A percentile compares a stretch with the other conserved stretches of the same genome.
Conservation (phyloP, 2,888 invertebrate genomes). For the Epirrita christyi region DNA sequence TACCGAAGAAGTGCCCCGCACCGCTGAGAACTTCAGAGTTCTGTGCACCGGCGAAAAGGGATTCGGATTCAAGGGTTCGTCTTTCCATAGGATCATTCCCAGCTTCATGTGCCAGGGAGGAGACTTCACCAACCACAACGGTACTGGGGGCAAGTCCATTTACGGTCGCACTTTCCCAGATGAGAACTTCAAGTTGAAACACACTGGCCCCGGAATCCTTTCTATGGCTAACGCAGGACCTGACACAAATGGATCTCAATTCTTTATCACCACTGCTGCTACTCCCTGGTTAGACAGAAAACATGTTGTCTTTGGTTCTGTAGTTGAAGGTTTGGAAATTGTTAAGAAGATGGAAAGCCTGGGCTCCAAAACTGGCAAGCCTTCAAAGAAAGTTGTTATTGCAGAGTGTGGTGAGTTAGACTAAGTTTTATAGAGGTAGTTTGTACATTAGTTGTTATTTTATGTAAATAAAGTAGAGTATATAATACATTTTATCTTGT, state of each 20-base stretch:
- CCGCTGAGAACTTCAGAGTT: conserved; percentile 97
- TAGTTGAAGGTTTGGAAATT: conserved; percentile 96
- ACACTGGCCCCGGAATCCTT: conserved; percentile 94
- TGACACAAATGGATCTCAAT: conserved; percentile 98
- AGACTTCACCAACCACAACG: conserved; percentile 96
- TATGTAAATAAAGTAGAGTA: conserved; percentile 19
- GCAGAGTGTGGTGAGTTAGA: conserved; percentile 93
- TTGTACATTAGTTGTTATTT: conserved; percentile 20
- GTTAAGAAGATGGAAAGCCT: conserved; percentile 93
- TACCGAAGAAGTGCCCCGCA: conserved; percentile 95
- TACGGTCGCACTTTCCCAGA: conserved; percentile 97
- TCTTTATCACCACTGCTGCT: conserved; percentile 97
- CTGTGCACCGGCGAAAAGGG: conserved; percentile 88
- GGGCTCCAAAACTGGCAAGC: conserved; percentile 94
- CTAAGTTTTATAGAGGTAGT: conserved; percentile 36
- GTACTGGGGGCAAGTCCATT: conserved; percentile 97
- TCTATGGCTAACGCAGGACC: conserved; percentile 99
- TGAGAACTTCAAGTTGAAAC: conserved; percentile 97
- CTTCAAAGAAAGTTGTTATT: conserved; percentile 92
- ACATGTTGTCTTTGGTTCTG: conserved; percentile 97
- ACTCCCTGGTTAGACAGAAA: conserved; percentile 97
- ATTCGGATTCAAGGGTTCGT: conserved; percentile 95
- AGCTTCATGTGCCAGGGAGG: conserved; percentile 99
- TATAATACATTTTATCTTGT: neutral
- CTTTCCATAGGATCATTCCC: conserved; percentile 96